These are phyloP conservation scores for Helostoma temminkii DNA, from an alignment of 2,797 vertebrate genomes.

Conservation along the genomic window DNA sequence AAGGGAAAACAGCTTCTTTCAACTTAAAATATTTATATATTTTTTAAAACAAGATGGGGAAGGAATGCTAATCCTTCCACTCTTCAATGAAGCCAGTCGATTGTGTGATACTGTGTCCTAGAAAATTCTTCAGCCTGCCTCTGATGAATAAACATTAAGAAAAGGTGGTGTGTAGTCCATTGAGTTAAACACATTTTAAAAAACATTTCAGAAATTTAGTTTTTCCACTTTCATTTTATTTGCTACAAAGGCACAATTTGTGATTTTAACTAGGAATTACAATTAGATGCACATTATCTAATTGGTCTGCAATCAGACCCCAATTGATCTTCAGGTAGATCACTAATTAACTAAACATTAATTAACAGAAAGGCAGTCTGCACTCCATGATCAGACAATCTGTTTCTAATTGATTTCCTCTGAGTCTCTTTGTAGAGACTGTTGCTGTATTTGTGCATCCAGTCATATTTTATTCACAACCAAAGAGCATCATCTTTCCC, in stretches of 20 bases:
- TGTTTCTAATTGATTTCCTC: constrained; percentile 15
- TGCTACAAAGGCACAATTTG: not conserved
- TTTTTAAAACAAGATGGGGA: not conserved
- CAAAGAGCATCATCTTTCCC: constrained; percentile 55
- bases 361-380: constrained; percentile 14
- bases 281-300: not conserved
- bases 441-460: constrained; percentile 32
- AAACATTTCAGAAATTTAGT: not conserved
- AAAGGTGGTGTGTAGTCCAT: not conserved
- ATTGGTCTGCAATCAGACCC: constrained; percentile 9
- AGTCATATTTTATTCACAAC: constrained; percentile 41
- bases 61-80: constrained; percentile 8
- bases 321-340: not conserved
- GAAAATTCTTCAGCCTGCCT: not conserved
- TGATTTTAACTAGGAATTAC: not conserved
- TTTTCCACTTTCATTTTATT: not conserved
- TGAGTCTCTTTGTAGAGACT: not conserved
- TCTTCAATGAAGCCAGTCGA: not conserved
- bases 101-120: not conserved
- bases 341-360: constrained; percentile 1
- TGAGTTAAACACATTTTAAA: not conserved
- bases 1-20: constrained; percentile 8
- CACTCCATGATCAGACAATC: not conserved
- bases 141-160: not conserved
- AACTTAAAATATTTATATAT: constrained; percentile 16